phyloP scores from a whole-genome alignment of 2,888 invertebrate species.

The Athalia rosae region DNA sequence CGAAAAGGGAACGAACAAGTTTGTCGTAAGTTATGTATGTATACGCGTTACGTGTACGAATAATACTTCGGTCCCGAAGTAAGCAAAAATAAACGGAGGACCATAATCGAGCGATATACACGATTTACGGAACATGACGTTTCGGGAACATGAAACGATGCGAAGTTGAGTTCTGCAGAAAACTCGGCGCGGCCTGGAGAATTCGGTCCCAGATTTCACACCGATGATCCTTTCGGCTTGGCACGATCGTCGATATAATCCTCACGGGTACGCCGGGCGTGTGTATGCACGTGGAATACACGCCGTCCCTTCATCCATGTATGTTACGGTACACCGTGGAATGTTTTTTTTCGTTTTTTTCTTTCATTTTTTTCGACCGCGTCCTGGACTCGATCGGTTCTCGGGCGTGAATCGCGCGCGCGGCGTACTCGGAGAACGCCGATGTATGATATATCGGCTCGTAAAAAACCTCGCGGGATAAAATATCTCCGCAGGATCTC shows the following conservation, averaged over 20 bases:
- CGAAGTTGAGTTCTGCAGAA: neutral
- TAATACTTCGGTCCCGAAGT: too few species aligned
- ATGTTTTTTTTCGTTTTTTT: too few species aligned
- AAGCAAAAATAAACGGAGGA: too few species aligned
- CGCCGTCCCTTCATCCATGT: neutral
- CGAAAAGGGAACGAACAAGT: conserved; percentile 25
- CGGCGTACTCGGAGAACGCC: conserved; percentile 54
- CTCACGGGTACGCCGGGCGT: too few species aligned
- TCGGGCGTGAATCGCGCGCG: conserved; percentile 43
- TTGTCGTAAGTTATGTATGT: conserved; percentile 32
- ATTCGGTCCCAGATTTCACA: conserved; percentile 24
- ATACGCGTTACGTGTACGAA: neutral
- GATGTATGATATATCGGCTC: conserved; percentile 73
- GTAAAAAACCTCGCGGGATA: conserved; percentile 72
- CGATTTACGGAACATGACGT: neutral
- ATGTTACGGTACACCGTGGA: neutral
- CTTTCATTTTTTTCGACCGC: too few species aligned
- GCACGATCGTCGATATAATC: conserved; percentile 11
- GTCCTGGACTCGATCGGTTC: neutral
- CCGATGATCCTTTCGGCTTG: conserved; percentile 37
- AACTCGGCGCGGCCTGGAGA: conserved; percentile 9
- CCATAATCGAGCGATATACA: too few species aligned
- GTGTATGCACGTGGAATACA: conserved; percentile 7
- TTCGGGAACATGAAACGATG: conserved; percentile 37
- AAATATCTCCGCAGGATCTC: conserved; percentile 71